Conservation (phyloP, 2,888 invertebrate species). For the Agrenia bidenticulata region DNA sequence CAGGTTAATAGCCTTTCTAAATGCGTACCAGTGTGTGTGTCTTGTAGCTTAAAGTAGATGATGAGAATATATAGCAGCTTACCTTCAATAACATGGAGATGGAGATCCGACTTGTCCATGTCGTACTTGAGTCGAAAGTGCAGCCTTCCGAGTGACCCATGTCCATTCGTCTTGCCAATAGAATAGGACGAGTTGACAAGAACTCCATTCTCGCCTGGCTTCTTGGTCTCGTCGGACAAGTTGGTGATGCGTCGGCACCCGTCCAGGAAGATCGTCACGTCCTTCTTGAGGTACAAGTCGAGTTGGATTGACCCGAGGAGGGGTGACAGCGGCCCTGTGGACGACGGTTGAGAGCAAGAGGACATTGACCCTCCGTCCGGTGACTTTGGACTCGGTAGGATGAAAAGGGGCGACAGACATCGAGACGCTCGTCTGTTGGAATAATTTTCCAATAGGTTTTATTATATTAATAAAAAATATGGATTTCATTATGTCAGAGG, state of each 20-base stretch:
- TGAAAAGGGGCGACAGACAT: constrained; percentile 41
- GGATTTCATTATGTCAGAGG: no score
- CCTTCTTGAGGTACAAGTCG: constrained; percentile 19
- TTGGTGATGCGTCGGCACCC: background rate
- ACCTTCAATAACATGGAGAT: constrained; percentile 91
- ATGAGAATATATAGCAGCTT: no score
- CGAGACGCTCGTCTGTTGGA: constrained; percentile 36
- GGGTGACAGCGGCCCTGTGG: constrained; percentile 35
- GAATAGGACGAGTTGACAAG: background rate
- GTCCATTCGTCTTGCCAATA: background rate
- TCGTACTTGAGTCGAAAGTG: constrained; percentile 77
- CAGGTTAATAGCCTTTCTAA: no score
- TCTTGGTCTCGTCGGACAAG: background rate
- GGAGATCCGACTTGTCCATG: constrained; percentile 83
- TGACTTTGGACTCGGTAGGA: constrained; percentile 39
- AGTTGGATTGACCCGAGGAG: constrained; percentile 21
- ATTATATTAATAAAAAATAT: no score
- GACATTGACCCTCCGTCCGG: constrained; percentile 14
- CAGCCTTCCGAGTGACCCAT: constrained; percentile 27
- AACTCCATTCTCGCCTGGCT: constrained; percentile 3
- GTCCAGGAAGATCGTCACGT: constrained; percentile 9
- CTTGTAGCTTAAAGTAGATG: no score
- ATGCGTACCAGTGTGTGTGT: no score
- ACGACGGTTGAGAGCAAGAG: background rate
- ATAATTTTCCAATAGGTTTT: no score